These are phyloP conservation scores for Hippocampus mohnikei DNA, from an alignment of 2,113 vertebrate species.

Conservation along the genomic window DNA sequence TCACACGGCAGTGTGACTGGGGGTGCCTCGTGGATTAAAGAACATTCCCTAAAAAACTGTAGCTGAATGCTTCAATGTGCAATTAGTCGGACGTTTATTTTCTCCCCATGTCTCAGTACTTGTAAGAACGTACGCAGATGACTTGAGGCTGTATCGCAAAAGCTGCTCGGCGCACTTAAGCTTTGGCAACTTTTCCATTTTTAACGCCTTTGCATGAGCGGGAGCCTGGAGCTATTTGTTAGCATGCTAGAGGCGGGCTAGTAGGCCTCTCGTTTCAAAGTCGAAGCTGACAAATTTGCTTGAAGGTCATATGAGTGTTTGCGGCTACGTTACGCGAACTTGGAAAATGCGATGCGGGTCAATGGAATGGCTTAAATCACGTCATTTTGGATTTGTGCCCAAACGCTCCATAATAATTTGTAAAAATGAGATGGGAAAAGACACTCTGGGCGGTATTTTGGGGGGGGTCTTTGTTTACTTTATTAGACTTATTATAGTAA, in stretches of 20 bases:
- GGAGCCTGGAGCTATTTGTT: conserved; percentile 1
- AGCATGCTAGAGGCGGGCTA: background rate
- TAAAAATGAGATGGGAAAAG: too few relatives aligned
- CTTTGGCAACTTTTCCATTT: background rate
- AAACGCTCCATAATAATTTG: too few relatives aligned
- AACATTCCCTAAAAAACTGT: background rate
- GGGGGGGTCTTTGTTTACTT: too few relatives aligned
- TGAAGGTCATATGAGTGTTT: background rate
- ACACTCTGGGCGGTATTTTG: too few relatives aligned
- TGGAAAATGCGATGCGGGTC: background rate
- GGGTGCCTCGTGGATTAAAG: conserved; percentile 30
- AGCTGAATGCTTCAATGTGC: conserved; percentile 13
- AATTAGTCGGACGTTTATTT: conserved; percentile 19
- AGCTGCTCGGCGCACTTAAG: background rate
- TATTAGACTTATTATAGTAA: too few relatives aligned
- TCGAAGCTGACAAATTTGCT: background rate
- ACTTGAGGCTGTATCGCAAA: background rate
- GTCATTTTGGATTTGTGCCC: too few relatives aligned
- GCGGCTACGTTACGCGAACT: background rate
- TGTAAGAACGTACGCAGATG: conserved; percentile 15
- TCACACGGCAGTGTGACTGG: conserved; percentile 12
- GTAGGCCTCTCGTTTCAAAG: background rate
- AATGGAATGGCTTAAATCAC: background rate
- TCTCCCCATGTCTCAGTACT: background rate
- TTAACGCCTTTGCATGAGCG: background rate